Conservation (phyloP, 2,113 vertebrate species). For the Jaculus jaculus region DNA sequence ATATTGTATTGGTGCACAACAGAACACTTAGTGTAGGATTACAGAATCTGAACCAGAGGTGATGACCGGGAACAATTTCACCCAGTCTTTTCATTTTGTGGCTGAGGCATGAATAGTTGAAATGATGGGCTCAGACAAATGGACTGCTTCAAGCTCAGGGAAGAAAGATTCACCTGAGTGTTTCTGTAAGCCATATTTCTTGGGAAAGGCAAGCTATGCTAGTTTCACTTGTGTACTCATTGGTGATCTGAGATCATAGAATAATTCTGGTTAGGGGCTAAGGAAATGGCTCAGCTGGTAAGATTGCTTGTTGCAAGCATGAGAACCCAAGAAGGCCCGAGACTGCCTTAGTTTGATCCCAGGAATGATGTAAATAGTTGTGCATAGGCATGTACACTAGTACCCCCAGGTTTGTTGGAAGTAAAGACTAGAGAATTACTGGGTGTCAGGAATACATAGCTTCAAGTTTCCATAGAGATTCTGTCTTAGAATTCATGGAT, state of each 20-base stretch:
- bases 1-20: constrained; percentile 23
- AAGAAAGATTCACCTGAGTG: not conserved
- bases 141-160: not conserved
- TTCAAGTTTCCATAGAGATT: too few relatives aligned
- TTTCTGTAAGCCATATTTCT: not conserved
- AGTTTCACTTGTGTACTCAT: not conserved
- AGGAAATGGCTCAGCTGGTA: too few relatives aligned
- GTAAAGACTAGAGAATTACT: too few relatives aligned
- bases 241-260: not conserved
- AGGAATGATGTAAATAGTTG: too few relatives aligned
- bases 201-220: not conserved
- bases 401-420: too few relatives aligned
- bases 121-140: not conserved
- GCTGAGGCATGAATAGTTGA: not conserved
- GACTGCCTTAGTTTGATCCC: too few relatives aligned
- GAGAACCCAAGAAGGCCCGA: too few relatives aligned
- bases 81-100: constrained; percentile 22
- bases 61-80: not conserved
- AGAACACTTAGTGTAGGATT: not conserved
- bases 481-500: too few relatives aligned
- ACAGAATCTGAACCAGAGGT: not conserved
- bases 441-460: too few relatives aligned
- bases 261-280: not conserved
- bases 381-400: too few relatives aligned
- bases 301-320: too few relatives aligned